Base-by-base conservation (phyloP, 2,797 vertebrate species). In the Oryzias dopingdopingensis region DNA sequence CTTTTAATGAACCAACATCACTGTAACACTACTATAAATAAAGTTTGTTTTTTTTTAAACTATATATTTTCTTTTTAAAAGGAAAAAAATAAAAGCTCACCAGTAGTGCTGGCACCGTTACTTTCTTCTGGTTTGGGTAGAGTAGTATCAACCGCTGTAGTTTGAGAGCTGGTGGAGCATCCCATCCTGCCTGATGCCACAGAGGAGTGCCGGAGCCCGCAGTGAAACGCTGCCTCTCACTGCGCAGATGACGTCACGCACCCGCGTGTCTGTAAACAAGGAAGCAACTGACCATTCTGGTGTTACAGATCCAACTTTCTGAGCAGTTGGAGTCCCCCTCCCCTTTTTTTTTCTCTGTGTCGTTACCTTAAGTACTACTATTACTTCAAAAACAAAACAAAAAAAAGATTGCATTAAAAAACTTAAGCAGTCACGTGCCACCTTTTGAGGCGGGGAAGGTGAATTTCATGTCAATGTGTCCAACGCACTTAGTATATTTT, bases 81-180 rank as follows among this genome's bases (percentile, higher is more conserved):
- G 10, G 32, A 1, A 12, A 32, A 1, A 22, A 22, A 3, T 22
- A 37, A 37, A 37, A 55, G 2, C 32, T 65, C 68, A 93, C 92
- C 91, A 81, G 77, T 87, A 6, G 83, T 68, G 67, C 75, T 87
- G 59, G 80, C 74, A 70, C 91, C 91, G 72, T 91, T 91, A 65
- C 74, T 83, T 61, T 91, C 87, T 62, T 88, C 89, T 2, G 79
- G 81, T 44, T 92, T 92, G 26, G 82, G 78, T 81, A 82, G 82
- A 58, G 74, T 84, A 43, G 89, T 80, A 13, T 93, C 92, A 40
- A 90, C 70, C 29, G 86, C 88, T 54, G 87, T 81, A 46, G 91
- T 92, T 61, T 91, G 87, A 24, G 89, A 84, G 69, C 92, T 93
- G 32, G 86, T 86, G 58, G 88, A 89, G 86, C 92, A 93, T 80